Percentiles rank a stretch among this genome's conserved stretches.
Evolutionary conservation across 2,888 invertebrate species (phyloP).

Genomic region (Pterostichus madidus): DNA sequence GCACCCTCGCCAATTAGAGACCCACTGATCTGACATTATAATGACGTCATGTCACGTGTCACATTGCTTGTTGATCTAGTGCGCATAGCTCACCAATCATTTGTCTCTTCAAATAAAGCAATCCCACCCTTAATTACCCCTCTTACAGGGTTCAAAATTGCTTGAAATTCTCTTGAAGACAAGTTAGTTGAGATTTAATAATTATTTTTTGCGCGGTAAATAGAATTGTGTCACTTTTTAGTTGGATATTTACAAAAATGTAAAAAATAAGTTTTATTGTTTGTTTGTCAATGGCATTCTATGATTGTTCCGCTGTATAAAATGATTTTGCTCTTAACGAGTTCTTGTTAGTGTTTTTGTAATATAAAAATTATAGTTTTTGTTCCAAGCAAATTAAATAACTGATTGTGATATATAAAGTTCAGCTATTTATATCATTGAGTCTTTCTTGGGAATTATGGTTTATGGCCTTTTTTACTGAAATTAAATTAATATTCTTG

Average conservation of each 20-base stretch:
- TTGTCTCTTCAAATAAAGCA: constrained; percentile 7
- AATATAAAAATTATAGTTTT: constrained; percentile 56
- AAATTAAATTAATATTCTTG: constrained; percentile 30
- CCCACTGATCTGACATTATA: constrained; percentile 39
- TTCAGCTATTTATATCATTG: constrained; percentile 41
- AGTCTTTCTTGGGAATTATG: constrained; percentile 15
- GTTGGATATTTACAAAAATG: constrained; percentile 48
- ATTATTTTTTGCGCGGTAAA: constrained; percentile 44
- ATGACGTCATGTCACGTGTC: constrained; percentile 53
- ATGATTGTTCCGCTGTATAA: constrained; percentile 46
- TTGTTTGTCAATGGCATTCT: constrained; percentile 19
- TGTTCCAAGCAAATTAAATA: constrained; percentile 52
- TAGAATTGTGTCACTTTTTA: constrained; percentile 53
- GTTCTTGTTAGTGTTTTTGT: constrained; percentile 57
- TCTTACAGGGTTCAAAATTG: constrained; percentile 2
- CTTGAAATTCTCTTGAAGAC: not conserved
- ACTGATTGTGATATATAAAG: constrained; percentile 38
- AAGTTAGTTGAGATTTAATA: constrained; percentile 31
- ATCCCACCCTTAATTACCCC: not conserved
- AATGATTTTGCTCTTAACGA: constrained; percentile 53
- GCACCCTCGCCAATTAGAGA: constrained; percentile 47
- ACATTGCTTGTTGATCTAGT: constrained; percentile 49
- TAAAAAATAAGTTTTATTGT: constrained; percentile 45
- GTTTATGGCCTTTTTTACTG: constrained; percentile 26
- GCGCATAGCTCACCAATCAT: constrained; percentile 33